Conservation (phyloP, 2,113 vertebrate species). For the Ibidorhyncha struthersii region DNA sequence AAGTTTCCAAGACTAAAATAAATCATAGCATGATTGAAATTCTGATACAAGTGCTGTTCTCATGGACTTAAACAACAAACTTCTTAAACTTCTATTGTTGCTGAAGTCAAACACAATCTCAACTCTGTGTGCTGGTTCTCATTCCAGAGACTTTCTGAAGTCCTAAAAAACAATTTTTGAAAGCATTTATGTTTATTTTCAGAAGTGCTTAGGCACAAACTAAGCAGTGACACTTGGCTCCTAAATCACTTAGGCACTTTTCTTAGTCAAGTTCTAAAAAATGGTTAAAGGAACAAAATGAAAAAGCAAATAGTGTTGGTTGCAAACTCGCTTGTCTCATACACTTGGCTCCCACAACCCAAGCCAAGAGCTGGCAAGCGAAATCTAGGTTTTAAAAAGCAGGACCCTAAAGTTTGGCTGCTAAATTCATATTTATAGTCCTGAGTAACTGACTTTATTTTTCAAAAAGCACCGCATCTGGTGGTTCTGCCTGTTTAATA, state of each 20-base stretch:
- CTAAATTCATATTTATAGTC: not conserved
- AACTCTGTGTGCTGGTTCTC: not conserved
- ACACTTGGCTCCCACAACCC: not conserved
- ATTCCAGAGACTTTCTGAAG: not conserved
- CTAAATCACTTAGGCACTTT: not conserved
- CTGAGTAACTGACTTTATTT: not conserved
- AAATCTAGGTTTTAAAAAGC: not conserved
- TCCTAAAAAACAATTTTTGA: not conserved
- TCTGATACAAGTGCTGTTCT: not conserved
- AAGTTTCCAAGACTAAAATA: not conserved
- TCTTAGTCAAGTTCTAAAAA: not conserved
- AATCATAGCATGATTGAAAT: accelerated
- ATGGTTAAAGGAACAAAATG: not conserved
- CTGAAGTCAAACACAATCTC: not conserved
- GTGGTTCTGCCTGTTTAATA: not conserved
- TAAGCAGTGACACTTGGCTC: not conserved
- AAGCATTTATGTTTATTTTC: not conserved
- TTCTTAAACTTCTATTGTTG: not conserved
- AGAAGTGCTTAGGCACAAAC: not conserved
- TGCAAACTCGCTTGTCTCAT: not conserved
- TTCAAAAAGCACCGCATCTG: not conserved
- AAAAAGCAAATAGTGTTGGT: not conserved
- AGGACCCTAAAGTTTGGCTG: not conserved
- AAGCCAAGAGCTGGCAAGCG: not conserved
- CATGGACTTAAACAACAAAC: not conserved